These are phyloP conservation scores for Dipodomys merriami DNA, from an alignment of 2,113 vertebrate species.

Conservation along the genomic window DNA sequence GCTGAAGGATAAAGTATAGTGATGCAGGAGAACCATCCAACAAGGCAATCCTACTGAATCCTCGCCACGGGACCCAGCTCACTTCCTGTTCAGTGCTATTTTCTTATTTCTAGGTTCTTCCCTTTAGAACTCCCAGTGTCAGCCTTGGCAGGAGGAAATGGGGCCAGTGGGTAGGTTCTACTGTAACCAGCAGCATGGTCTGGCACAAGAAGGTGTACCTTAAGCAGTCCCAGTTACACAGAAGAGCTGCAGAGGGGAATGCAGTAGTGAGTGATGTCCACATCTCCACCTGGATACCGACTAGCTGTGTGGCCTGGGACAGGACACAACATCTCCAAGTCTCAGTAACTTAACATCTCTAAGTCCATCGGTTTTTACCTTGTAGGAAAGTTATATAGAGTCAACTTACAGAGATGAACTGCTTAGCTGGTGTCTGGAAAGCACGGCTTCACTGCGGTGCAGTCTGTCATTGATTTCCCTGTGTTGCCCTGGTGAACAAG, in stretches of 20 bases:
- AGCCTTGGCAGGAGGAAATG: background rate
- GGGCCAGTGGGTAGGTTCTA: background rate
- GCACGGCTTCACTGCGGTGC: too few relatives aligned
- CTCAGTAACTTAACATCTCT: background rate
- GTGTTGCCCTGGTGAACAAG: too few relatives aligned
- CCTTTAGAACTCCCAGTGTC: background rate
- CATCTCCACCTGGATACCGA: background rate
- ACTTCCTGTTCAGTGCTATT: background rate
- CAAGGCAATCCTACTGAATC: too few relatives aligned
- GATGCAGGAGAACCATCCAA: background rate
- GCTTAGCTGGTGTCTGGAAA: background rate
- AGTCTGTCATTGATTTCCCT: background rate
- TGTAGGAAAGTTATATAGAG: background rate
- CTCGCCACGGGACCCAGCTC: background rate
- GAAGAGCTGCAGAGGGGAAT: fast-evolving
- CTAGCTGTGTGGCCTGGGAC: background rate
- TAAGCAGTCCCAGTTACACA: background rate
- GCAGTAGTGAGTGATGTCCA: background rate
- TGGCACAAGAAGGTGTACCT: background rate
- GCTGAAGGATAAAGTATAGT: background rate
- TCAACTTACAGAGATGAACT: background rate
- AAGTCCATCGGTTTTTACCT: background rate
- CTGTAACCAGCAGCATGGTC: background rate
- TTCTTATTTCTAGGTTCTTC: background rate
- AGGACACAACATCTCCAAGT: background rate